These are phyloP conservation scores for Sisor rabdophorus DNA, from an alignment of 2,113 vertebrate species.

Conservation along the genomic window DNA sequence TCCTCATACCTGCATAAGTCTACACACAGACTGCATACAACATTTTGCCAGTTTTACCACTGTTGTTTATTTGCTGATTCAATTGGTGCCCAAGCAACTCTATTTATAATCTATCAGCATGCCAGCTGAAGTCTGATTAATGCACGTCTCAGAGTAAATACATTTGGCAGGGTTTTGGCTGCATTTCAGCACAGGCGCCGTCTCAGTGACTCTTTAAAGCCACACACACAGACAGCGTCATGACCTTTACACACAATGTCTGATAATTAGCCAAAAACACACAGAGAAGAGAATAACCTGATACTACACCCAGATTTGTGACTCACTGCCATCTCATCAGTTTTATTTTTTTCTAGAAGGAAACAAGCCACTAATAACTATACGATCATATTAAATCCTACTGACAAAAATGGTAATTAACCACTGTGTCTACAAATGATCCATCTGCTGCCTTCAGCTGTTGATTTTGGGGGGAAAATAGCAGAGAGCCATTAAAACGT, in stretches of 20 bases:
- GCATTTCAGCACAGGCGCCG: not conserved
- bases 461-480: conserved; percentile 49
- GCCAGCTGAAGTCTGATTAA: conserved; percentile 50
- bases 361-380: not conserved
- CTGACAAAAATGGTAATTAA: conserved; percentile 45
- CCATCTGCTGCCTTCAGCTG: conserved; percentile 58
- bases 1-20: not conserved
- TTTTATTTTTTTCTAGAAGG: conserved; percentile 5
- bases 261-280: conserved; percentile 57
- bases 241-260: conserved; percentile 28
- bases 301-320: conserved; percentile 52
- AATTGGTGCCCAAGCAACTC: not conserved
- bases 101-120: conserved; percentile 8
- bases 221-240: conserved; percentile 35
- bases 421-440: conserved; percentile 48
- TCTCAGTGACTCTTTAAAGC: conserved; percentile 46
- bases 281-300: conserved; percentile 48
- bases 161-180: conserved; percentile 32
- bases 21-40: too few relatives aligned
- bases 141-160: conserved; percentile 51
- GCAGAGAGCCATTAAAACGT: conserved; percentile 10
- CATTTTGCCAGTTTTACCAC: not conserved
- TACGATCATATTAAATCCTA: not conserved
- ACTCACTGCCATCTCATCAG: conserved; percentile 42
- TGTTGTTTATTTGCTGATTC: conserved; percentile 4